A percentile compares a stretch with the other conserved stretches of the same genome.
These are phyloP conservation scores for Porites rus DNA, from an alignment of 92 coral and sea anemone genomes.

Conservation along the genomic window DNA sequence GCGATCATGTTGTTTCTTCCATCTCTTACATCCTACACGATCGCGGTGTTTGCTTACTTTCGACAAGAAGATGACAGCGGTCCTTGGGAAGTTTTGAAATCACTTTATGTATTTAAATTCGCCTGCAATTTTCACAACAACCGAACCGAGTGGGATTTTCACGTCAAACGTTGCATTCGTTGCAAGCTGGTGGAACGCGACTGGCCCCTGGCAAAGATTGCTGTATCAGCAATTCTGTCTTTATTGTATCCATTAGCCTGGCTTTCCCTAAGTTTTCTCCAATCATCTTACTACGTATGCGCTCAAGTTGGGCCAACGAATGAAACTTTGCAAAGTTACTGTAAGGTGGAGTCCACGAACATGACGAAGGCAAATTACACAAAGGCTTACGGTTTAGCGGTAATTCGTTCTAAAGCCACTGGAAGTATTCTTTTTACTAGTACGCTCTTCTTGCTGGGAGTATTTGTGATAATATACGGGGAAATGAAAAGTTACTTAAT, in stretches of 20 bases:
- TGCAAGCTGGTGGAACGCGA: conserved; percentile 27
- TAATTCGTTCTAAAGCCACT: conserved; percentile 24
- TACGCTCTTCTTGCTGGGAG: conserved; percentile 6
- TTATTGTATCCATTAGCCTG: conserved; percentile 30
- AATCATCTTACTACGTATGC: conserved; percentile 28
- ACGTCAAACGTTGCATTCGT: conserved; percentile 17
- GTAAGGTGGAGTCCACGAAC: background rate
- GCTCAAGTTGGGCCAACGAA: conserved; percentile 11
- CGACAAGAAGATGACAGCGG: conserved; percentile 46
- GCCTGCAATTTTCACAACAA: conserved; percentile 25
- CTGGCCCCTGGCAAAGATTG: conserved; percentile 35
- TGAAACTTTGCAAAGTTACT: background rate
- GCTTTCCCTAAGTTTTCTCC: conserved; percentile 43
- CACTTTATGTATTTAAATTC: conserved; percentile 19
- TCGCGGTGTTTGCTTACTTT: conserved; percentile 51
- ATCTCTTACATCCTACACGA: conserved; percentile 25
- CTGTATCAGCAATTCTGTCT: conserved; percentile 26
- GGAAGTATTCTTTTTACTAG: conserved; percentile 20
- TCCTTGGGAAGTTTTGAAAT: conserved; percentile 59
- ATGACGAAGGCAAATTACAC: background rate
- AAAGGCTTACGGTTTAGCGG: conserved; percentile 8
- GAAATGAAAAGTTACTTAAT: conserved; percentile 18
- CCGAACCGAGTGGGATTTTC: conserved; percentile 3
- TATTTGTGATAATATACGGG: conserved; percentile 39
- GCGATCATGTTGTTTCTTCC: conserved; percentile 56